Evolutionary conservation across 1,140 invertebrate species (phyloP), one percentile per base, ranked within the genome.

Genomic region (Planococcus citri): DNA sequence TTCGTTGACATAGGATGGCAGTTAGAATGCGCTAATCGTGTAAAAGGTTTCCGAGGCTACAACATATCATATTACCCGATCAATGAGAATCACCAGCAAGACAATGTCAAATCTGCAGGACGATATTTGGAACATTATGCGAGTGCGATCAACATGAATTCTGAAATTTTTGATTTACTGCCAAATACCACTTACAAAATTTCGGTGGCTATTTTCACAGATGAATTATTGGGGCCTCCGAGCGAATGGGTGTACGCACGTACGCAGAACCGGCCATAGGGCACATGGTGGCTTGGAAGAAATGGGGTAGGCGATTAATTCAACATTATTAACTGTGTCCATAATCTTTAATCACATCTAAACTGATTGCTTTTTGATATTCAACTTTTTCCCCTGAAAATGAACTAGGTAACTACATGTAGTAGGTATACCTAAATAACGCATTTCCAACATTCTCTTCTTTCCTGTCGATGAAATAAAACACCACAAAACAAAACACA

Each of bases 171-270:
- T 1, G 77, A 79, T 29, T 77, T 95, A 37, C 82, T 83, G 70
- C 90, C 92, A 4, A 92, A 86, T 75, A 90, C 87, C 8, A 86
- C 86, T 0, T 95, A 95, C 76, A 85, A 82, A 75, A 79, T 94
- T 6, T 82, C 82, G 2, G 83, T 94, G 24, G 79, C 87, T 17
- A 85, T 92, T 68, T 82, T 86, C 69, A 92, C 89, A 1, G 85
- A 82, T 72, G 83, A 84, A 74, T 89, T 87, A 0, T 82, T 87
- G 75, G 88, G 89, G 20, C 82, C 86, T 29, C 79, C 80, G 72
- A 92, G 88, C 78, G 83, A 88, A 74, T 79, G 83, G 2, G 76
- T 87, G 1, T 80, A 80, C 60, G 84, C 88, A 25, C 86, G 85
- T 12, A 95, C 92, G 6, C 33, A 37, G n/a, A n/a, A n/a, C n/a